A percentile compares a stretch with the other conserved stretches of the same genome.
phyloP scores from a whole-genome alignment of 1,140 invertebrate species.

The Pseudomyrmex pallidus region DNA sequence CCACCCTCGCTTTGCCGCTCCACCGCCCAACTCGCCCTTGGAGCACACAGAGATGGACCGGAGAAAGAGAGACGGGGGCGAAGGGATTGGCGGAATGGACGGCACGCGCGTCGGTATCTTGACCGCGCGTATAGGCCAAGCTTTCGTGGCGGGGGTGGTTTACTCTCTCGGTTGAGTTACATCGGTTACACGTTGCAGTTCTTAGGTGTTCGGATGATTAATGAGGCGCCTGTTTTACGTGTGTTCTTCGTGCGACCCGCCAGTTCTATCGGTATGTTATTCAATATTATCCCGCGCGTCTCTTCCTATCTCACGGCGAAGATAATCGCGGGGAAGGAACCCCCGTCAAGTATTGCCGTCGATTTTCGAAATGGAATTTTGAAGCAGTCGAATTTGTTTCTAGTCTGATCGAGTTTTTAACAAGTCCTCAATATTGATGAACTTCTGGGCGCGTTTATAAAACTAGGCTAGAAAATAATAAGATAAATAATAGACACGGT shows the following conservation, averaged over 20 bases:
- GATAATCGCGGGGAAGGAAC: not conserved
- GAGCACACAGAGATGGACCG: constrained; percentile 27
- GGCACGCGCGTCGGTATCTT: constrained; percentile 46
- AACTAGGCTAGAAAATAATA: constrained; percentile 1
- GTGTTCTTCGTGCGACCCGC: constrained; percentile 23
- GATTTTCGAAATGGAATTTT: constrained; percentile 45
- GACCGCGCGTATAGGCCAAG: constrained; percentile 46
- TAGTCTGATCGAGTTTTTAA: constrained; percentile 19
- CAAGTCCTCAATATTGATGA: constrained; percentile 31
- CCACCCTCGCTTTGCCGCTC: not conserved
- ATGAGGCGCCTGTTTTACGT: constrained; percentile 37
- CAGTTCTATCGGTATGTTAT: constrained; percentile 34
- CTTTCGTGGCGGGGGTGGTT: constrained; percentile 28
- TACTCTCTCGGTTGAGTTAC: constrained; percentile 40
- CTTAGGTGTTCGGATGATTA: constrained; percentile 58
- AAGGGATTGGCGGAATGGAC: constrained; percentile 9
- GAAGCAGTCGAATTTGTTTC: constrained; percentile 25
- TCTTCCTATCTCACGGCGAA: not conserved
- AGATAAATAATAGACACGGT: not conserved
- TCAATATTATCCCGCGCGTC: constrained; percentile 15
- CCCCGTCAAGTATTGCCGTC: constrained; percentile 31
- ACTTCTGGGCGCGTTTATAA: not conserved
- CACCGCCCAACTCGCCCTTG: not conserved
- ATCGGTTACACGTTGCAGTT: constrained; percentile 59
- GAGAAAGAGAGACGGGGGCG: not conserved